Conservation (phyloP, 2,797 vertebrate genomes). For the Tangara arthus region DNA sequence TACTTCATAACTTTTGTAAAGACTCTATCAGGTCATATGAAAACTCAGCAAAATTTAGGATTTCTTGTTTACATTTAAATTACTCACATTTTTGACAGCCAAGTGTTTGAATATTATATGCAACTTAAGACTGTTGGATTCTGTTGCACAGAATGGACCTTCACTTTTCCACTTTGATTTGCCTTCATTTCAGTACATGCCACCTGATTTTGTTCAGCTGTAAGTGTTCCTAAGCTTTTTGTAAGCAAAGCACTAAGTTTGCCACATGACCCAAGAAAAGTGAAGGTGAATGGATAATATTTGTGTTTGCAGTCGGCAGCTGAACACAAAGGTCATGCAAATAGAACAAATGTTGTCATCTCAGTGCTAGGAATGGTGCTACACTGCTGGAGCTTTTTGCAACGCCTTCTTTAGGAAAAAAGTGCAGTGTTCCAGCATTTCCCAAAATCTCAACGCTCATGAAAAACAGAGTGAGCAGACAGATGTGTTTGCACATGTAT, state of each 20-base stretch:
- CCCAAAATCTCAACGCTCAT: neutral
- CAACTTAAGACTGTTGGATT: neutral
- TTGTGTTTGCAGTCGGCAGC: constrained; percentile 13
- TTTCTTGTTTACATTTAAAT: neutral
- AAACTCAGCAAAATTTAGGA: neutral
- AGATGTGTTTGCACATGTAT: neutral
- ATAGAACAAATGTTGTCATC: constrained; percentile 30
- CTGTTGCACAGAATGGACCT: neutral
- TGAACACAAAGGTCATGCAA: constrained; percentile 45
- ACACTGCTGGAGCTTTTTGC: neutral
- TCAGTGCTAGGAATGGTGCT: neutral
- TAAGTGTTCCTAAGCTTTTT: neutral
- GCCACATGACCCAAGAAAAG: neutral
- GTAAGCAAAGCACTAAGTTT: neutral
- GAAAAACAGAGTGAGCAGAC: neutral
- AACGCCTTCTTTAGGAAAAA: neutral
- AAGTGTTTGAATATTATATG: neutral
- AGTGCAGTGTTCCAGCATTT: neutral
- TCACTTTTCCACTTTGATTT: neutral
- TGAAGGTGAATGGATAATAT: neutral
- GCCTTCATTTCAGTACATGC: neutral
- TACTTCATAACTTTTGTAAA: neutral
- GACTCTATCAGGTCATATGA: neutral
- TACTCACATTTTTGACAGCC: neutral
- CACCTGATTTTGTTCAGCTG: neutral